phyloP scores from a whole-genome alignment of 2,797 vertebrate species.

The Cuculus canorus region DNA sequence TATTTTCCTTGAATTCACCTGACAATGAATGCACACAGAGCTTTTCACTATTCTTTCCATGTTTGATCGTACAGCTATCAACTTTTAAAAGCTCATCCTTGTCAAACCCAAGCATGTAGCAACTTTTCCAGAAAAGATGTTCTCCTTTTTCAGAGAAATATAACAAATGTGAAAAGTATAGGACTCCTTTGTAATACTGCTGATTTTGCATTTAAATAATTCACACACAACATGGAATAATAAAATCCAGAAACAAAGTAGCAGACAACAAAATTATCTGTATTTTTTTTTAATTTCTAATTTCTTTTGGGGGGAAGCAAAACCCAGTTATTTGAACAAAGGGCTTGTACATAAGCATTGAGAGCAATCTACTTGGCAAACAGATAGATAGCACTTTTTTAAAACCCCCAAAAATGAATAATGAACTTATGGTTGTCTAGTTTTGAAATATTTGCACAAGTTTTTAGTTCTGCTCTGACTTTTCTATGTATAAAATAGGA shows the following conservation, averaged over 20 bases:
- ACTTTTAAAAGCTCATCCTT: not conserved
- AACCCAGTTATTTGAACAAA: not conserved
- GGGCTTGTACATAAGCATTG: not conserved
- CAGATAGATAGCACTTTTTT: not conserved
- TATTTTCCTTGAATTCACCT: not conserved
- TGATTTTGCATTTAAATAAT: not conserved
- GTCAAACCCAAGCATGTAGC: not conserved
- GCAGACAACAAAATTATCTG: not conserved
- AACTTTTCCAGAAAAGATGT: not conserved
- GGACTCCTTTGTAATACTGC: not conserved
- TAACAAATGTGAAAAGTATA: not conserved
- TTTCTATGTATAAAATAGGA: not conserved
- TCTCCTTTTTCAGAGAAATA: not conserved
- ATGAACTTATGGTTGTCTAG: not conserved
- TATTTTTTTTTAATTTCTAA: not conserved
- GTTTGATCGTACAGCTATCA: not conserved
- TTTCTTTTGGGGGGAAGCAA: not conserved
- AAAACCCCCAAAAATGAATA: not conserved
- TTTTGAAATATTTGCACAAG: not conserved
- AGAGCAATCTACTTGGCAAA: not conserved
- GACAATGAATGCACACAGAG: accelerated
- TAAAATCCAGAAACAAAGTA: not conserved
- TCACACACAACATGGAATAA: not conserved
- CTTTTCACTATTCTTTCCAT: not conserved
- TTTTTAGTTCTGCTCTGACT: not conserved